phyloP scores from a whole-genome alignment of 2,113 vertebrate genomes.

The Peromyscus californicus region DNA sequence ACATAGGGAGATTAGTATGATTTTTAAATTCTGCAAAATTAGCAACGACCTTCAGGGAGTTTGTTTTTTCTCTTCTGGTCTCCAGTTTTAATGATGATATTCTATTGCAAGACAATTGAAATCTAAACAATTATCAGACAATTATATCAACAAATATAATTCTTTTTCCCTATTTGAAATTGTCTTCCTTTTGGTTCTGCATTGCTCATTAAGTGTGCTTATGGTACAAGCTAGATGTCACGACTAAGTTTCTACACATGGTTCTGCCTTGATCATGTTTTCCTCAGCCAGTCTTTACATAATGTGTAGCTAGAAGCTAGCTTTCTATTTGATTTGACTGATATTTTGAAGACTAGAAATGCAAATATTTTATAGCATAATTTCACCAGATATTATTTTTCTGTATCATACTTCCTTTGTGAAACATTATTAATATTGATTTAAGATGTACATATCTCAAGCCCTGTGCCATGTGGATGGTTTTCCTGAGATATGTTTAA shows the following conservation, averaged over 20 bases:
- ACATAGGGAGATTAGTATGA: conserved; percentile 35
- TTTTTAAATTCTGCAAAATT: conserved; percentile 70
- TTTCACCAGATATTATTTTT: conserved; percentile 45
- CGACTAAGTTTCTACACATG: conserved; percentile 74
- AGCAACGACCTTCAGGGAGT: conserved; percentile 67
- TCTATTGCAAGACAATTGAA: conserved; percentile 70
- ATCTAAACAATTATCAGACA: conserved; percentile 74
- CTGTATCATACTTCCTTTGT: not conserved
- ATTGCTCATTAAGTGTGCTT: conserved; percentile 79
- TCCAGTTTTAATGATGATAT: conserved; percentile 71
- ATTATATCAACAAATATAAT: conserved; percentile 72
- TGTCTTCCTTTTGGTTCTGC: conserved; percentile 77
- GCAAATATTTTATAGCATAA: conserved; percentile 64
- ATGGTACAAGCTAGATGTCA: conserved; percentile 61
- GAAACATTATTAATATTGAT: conserved; percentile 9
- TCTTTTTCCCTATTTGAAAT: conserved; percentile 81
- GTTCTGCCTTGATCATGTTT: conserved; percentile 48
- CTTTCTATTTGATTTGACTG: conserved; percentile 53
- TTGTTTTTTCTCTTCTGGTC: conserved; percentile 77
- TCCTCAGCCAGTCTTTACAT: conserved; percentile 53
- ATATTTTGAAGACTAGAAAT: conserved; percentile 64
- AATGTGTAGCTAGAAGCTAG: conserved; percentile 35
- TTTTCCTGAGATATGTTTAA: conserved; percentile 2
- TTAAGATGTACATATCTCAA: conserved; percentile 15
- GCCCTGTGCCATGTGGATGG: not conserved